These are phyloP conservation scores for Trissolcus basalis DNA, from an alignment of 1,140 invertebrate species.

Conservation along the genomic window DNA sequence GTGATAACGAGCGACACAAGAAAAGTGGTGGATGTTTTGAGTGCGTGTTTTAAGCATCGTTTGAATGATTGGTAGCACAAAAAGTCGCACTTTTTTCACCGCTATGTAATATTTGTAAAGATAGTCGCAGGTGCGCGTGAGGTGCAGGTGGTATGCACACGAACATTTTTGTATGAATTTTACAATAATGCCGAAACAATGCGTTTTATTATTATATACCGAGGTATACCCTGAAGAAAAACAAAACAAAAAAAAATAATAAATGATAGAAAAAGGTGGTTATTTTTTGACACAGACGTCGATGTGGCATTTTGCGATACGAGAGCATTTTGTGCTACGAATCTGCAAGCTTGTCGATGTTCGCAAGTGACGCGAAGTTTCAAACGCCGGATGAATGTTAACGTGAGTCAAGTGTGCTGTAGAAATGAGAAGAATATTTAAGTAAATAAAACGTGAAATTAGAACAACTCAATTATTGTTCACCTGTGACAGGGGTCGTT, in stretches of 20 bases:
- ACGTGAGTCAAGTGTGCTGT: constrained; percentile 71
- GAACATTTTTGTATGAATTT: constrained; percentile 52
- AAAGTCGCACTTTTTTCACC: constrained; percentile 41
- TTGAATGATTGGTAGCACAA: constrained; percentile 58
- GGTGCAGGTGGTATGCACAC: constrained; percentile 28
- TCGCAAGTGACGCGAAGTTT: constrained; percentile 47
- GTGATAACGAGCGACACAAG: constrained; percentile 3
- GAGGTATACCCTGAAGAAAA: constrained; percentile 13
- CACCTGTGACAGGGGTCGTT: constrained; percentile 7
- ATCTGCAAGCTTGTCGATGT: constrained; percentile 40
- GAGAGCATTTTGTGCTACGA: constrained; percentile 61
- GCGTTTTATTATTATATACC: constrained; percentile 36
- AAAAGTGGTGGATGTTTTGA: constrained; percentile 23
- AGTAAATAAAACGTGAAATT: constrained; percentile 75
- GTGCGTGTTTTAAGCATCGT: constrained; percentile 40
- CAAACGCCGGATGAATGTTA: constrained; percentile 68
- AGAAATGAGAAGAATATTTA: constrained; percentile 74
- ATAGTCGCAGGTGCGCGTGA: constrained; percentile 26
- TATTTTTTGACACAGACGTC: constrained; percentile 34
- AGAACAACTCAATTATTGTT: constrained; percentile 61
- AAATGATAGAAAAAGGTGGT: constrained; percentile 21
- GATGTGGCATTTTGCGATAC: constrained; percentile 32
- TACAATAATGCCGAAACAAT: constrained; percentile 29
- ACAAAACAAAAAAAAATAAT: constrained; percentile 9
- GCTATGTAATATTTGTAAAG: constrained; percentile 48